Conservation (phyloP, 2,113 vertebrate species). For the Chloroceryle aenea region DNA sequence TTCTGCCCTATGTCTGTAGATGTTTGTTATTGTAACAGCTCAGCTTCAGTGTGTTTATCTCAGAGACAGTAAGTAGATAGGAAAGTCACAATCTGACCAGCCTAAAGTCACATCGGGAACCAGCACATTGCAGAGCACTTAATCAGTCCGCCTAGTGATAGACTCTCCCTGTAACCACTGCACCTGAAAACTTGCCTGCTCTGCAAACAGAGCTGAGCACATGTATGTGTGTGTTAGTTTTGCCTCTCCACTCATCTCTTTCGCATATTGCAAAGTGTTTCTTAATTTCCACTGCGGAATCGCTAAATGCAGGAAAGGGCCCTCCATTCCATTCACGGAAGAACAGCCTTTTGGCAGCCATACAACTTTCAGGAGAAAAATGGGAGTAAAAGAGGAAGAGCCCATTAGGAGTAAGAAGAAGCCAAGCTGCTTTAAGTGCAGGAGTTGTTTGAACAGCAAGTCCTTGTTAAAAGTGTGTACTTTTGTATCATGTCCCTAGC, state of each 20-base stretch:
- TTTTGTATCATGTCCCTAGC: background rate
- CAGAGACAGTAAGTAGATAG: background rate
- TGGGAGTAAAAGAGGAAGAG: background rate
- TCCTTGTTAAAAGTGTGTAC: slow-evolving; percentile 1
- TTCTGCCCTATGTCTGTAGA: background rate
- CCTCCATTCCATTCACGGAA: background rate
- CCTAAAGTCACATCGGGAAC: background rate
- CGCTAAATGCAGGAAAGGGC: background rate
- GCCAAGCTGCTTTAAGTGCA: slow-evolving; percentile 15
- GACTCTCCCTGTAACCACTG: background rate
- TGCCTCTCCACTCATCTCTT: background rate
- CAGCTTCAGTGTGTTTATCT: background rate
- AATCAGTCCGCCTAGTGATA: background rate
- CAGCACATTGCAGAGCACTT: background rate
- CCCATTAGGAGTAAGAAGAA: background rate
- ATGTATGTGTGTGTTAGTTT: background rate
- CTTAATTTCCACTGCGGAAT: background rate
- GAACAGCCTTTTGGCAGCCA: background rate
- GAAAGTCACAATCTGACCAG: background rate
- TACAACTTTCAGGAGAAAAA: background rate
- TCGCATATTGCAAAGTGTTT: background rate
- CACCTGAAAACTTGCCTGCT: background rate
- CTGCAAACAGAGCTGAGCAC: background rate
- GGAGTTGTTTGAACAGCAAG: background rate
- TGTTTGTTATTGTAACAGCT: background rate